Base-by-base conservation (phyloP, 2,113 vertebrate genomes). In the Petaurus breviceps region DNA sequence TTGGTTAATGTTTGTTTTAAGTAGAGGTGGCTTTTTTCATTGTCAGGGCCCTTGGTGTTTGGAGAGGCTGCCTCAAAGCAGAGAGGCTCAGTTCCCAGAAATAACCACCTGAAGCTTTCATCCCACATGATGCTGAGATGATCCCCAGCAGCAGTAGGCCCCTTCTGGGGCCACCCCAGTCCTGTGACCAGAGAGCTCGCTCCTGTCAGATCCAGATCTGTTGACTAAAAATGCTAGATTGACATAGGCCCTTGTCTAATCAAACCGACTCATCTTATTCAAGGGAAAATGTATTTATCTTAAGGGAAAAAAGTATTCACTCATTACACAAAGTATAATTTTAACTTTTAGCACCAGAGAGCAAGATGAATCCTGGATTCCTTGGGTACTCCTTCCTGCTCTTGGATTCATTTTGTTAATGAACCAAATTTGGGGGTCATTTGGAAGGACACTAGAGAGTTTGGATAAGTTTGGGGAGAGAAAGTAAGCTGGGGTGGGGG, bases 191-290 rank as follows among this genome's bases (percentile, higher is more conserved):
- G 16, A 8, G n/a, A 84, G 19, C 68, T 43, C 43, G 16, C n/a
- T 47, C 90, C 90, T 92, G 24, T 55, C 52, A 55, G 91, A 68
- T 90, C 49, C 3, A 2, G 24, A 95, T 93, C 51, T 95, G 52
- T 50, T 26, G 50, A 91, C 84, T 90, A 47, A 47, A 84, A 93
- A 77, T 26, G 53, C 93, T 47, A 52, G 47, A 92, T 51, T 89
- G 92, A 46, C 47, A 23, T 37, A 91, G 47, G 51, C 90, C 92
- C 91, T 93, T 90, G 92, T 94, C 61, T 94, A 52, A 91, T 94
- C 93, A 53, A 89, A 93, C 51, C 28, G 0, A 50, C 16, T 49
- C 0, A 0, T 77, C 93, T 95, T 31, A 31, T 68, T 77, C 31
- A 16, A 90, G 96, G 91, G 11, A 49, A 90, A 92, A 50, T 2